Base-by-base conservation (phyloP, 2,797 vertebrate genomes). In the Enteromius viviparus region DNA sequence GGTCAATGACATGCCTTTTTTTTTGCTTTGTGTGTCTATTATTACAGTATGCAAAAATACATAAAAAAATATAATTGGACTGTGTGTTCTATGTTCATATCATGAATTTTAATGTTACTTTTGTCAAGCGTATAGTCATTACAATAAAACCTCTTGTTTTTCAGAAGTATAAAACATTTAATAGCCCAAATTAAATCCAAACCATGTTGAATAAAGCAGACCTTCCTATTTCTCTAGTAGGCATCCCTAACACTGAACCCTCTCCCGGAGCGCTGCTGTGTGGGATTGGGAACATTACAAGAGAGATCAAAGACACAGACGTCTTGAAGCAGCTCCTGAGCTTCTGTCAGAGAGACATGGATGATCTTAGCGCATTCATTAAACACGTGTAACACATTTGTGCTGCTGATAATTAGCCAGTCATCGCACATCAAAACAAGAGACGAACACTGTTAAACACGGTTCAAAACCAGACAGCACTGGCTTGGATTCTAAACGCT, bases 351-450 rank as follows among this genome's bases (percentile, higher is more conserved):
- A 72, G 37, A 60, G 2, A 23, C 19, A 42, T 51, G 34, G 37
- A 60, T 17, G 26, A 64, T 64, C 69, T 62, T 58, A 72, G 29
- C 12, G 1, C 26, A 45, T 29, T 74, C 69, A 51, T 34, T 29
- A 74, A 49, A 79, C 77, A 79, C 9, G 4, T 34, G 19, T 29
- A 34, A 26, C 69, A 23, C 80, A 65, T 47, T 65, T 64, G 58
- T 81, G 69, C 21, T 51, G 58, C 10, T 74, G 55, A 32, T 51
- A 72, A 81, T 74, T 40, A 74, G 21, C 55, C 70, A 74, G 58
- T 10, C 80, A 74, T 40, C 5, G 19, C 45, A 37, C 58, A 40
- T 64, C 80, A 64, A 49, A 74, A 81, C 80, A 74, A 51, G 9
- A 51, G 55, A 74, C 23, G 9, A 72, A 42, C 53, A 34, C 4